Percentiles rank a stretch among this genome's conserved stretches.
These are phyloP conservation scores for Rhabdomys dilectus DNA, from an alignment of 2,113 vertebrate genomes.

Conservation along the genomic window DNA sequence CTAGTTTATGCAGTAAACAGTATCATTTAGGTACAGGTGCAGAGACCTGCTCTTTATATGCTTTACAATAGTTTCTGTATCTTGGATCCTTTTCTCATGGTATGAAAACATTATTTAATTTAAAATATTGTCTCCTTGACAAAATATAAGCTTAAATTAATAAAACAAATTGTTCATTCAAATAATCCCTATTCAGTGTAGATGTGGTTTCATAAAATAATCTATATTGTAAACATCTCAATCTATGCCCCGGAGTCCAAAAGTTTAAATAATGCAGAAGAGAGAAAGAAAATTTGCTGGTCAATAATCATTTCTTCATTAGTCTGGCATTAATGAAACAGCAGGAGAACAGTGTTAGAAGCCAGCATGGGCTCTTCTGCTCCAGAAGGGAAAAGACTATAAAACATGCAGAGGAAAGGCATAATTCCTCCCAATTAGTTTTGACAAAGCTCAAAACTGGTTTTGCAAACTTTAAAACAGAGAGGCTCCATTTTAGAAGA, in stretches of 20 bases:
- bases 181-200: not conserved
- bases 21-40: not conserved
- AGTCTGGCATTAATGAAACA: not conserved
- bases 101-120: not conserved
- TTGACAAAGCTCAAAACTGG: not conserved
- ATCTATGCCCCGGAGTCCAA: not conserved
- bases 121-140: not conserved
- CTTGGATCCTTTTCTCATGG: not conserved
- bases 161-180: not conserved
- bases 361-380: not conserved
- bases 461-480: conserved; percentile 27
- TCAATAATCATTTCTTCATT: conserved; percentile 1
- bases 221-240: not conserved
- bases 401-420: not conserved
- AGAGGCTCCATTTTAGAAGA: conserved; percentile 4
- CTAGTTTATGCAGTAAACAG: not conserved
- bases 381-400: not conserved
- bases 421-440: conserved; percentile 9
- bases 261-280: conserved; percentile 5
- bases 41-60: not conserved
- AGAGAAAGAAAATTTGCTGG: not conserved
- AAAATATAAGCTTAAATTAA: not conserved
- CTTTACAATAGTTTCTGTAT: not conserved
- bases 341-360: not conserved
- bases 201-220: not conserved